Evolutionary conservation across 2,113 vertebrate genomes (phyloP).

Genomic region (Rhea americana): DNA sequence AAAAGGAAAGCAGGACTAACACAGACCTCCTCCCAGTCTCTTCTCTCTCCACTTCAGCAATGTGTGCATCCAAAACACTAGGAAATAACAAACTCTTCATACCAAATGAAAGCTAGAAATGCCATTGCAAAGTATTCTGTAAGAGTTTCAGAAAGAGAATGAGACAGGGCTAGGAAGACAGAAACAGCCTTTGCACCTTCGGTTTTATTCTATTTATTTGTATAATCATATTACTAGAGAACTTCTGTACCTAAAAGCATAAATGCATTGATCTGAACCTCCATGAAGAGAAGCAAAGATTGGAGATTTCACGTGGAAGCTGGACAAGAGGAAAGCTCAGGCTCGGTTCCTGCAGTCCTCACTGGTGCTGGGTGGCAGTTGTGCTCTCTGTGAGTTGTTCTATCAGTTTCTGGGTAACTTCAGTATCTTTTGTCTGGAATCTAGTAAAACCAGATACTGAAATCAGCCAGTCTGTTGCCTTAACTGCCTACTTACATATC

Average conservation of each 20-base stretch:
- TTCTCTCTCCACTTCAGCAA: neutral
- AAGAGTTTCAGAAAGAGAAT: neutral
- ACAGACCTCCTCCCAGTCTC: neutral
- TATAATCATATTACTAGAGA: neutral
- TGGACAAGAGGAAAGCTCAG: neutral
- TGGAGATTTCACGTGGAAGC: neutral
- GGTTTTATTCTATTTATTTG: neutral
- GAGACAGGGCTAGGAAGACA: neutral
- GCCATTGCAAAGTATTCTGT: neutral
- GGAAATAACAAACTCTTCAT: neutral
- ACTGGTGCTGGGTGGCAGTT: neutral
- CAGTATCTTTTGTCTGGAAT: neutral
- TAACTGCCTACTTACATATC: neutral
- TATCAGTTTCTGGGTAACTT: neutral
- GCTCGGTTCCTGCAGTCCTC: neutral
- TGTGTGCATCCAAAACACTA: neutral
- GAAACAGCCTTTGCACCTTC: neutral
- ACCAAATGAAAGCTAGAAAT: neutral
- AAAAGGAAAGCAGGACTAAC: neutral
- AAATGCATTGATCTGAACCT: neutral
- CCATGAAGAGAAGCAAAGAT: neutral
- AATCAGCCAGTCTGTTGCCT: neutral
- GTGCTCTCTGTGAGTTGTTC: neutral
- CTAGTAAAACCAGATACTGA: neutral
- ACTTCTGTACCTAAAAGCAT: neutral